Conservation (phyloP, 1,140 invertebrate genomes). For the Drosophila bocqueti region DNA sequence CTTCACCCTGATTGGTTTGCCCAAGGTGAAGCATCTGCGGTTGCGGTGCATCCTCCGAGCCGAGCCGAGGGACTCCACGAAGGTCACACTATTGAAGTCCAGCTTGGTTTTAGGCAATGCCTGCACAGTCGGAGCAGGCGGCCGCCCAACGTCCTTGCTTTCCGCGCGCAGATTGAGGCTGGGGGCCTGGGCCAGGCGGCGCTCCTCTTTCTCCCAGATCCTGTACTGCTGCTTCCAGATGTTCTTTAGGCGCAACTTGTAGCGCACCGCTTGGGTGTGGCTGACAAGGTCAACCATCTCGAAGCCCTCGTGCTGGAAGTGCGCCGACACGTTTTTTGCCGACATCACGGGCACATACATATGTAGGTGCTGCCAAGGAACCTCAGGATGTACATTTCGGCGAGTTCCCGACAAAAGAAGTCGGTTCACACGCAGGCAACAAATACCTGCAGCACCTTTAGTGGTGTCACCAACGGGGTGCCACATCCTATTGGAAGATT, state of each 20-base stretch:
- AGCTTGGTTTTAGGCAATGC: not conserved
- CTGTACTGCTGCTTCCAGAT: not conserved
- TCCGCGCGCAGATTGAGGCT: not conserved
- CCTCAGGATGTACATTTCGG: not conserved
- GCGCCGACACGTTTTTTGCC: not conserved
- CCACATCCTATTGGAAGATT: not conserved
- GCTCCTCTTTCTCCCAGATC: accelerated
- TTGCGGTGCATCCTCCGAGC: too few relatives aligned
- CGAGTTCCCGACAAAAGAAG: not conserved
- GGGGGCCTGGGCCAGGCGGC: not conserved
- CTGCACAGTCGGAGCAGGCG: not conserved
- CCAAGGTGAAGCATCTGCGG: not conserved
- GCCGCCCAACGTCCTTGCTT: not conserved
- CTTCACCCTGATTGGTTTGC: not conserved
- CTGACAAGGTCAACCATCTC: not conserved
- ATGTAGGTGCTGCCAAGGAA: too few relatives aligned
- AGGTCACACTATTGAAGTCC: not conserved
- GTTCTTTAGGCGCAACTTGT: not conserved
- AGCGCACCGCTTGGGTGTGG: accelerated
- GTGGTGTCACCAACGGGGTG: not conserved
- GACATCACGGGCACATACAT: not conserved
- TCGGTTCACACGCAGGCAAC: not conserved
- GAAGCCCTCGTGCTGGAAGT: not conserved
- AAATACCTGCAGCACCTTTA: not conserved
- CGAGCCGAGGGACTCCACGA: not conserved